Base-by-base conservation (phyloP, 2,888 invertebrate genomes). In the Dorcus parallelipipedus region DNA sequence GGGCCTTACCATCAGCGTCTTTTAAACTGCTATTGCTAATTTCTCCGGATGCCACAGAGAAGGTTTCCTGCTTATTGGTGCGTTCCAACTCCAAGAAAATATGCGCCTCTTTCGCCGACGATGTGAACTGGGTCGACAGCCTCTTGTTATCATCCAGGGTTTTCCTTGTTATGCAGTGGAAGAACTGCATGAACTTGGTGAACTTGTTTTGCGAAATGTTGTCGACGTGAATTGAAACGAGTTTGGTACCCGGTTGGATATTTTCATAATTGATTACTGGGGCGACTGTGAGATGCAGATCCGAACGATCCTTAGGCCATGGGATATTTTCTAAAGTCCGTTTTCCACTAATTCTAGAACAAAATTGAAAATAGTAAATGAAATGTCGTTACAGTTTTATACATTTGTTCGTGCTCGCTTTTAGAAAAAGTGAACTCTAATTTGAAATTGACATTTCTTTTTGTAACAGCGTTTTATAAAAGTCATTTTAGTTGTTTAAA, bases 21-120 rank as follows among this genome's bases (percentile, higher is more conserved):
- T 74, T 77, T 48, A 79, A 67, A 60, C 79, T 80, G 63, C 76
- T 77, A 70, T 80, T 79, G 61, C 78, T 78, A 49, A 80, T 78
- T 59, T 77, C 76, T 63, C 77, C 76, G n/a, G 76, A 66, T 39
- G 51, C 43, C 9, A 56, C 14, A 9, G 56, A 56, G 4, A 45
- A 45, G 20, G 45, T 45, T 45, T 45, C 45, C 6, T 20, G 17
- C 2, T 45, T 45, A 20, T 45, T 45, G 8, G 17, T 20, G 7
- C n/a, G 17, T 9, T 45, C 23, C 45, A 45, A n/a, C 14, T 45
- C 45, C 3, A 45, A 10, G 3, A 14, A 3, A n/a, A 10, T 23
- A 23, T 45, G 17, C 6, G 9, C 5, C 4, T 45, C 45, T 45
- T 6, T 45, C 3, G 45, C 23, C 3, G 45, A n/a, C 3, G 57